Evolutionary conservation across 2,113 vertebrate genomes (phyloP), one percentile per base, ranked within the genome.

Genomic region (Microcebus murinus): DNA sequence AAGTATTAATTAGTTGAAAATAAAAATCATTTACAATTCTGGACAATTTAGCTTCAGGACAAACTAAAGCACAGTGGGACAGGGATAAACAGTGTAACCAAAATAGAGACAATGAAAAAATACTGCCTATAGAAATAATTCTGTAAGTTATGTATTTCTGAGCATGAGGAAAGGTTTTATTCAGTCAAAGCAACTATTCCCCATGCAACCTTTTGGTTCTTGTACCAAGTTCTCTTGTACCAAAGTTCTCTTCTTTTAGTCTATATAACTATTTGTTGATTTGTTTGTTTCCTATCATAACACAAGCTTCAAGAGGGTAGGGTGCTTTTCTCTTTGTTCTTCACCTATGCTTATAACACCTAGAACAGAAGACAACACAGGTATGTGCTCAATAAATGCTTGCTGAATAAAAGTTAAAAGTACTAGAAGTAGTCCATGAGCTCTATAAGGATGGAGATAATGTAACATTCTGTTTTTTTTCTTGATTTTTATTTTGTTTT

Each of bases 1-100:
- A 48, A 84, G 39, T 59, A 93, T 87, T 94, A 94, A 94, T 96
- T 91, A 91, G 42, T 61, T 94, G 39, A 88, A 97, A 92, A 84
- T 96, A 93, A 92, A 97, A 93, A 76, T 89, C 52, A 74, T 7
- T 90, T 81, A 67, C 81, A n/a, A 83, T 87, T 86, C 25, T 81
- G n/a, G 59, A 94, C 57, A 80, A 45, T 61, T 93, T 93, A 68
- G n/a, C 79, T 95, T 94, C 8, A 80, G 39, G 70, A 68, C 8
- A 96, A 95, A 76, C 17, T 63, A 39, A 95, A 71, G 4, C 31
- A 81, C 18, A 95, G 36, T 34, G 93, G 79, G 36, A 76, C 31
- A 82, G 55, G 94, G 52, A 50, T n/a, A 81, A 39, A 83, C 9
- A 85, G 25, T 73, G 27, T 42, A 21, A 85, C 13, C 27, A 71